These are phyloP conservation scores for Vidua chalybeata DNA, from an alignment of 2,113 vertebrate species.

Conservation along the genomic window DNA sequence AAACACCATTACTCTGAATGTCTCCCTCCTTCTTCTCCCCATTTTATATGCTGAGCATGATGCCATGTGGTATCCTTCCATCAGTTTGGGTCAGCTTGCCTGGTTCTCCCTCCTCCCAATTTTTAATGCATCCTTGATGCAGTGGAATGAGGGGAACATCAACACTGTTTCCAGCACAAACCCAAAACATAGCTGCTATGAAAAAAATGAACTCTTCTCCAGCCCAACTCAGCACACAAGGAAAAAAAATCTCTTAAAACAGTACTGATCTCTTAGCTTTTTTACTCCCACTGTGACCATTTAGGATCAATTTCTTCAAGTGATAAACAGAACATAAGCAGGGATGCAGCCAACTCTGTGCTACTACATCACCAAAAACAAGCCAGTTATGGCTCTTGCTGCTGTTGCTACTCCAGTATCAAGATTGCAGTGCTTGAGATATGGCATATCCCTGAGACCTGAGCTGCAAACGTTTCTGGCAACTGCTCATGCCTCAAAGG, in stretches of 20 bases:
- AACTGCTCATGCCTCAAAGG: background rate
- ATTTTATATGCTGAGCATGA: background rate
- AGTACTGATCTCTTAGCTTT: background rate
- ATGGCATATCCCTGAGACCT: background rate
- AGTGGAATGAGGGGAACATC: background rate
- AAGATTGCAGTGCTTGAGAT: background rate
- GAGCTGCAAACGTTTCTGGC: background rate
- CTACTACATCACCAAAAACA: background rate
- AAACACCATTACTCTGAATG: background rate
- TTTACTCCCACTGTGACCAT: background rate
- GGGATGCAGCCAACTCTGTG: background rate
- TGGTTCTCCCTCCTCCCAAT: background rate
- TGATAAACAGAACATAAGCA: background rate
- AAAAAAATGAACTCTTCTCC: background rate
- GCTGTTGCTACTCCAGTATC: background rate
- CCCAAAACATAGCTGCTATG: background rate
- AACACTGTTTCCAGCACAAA: background rate
- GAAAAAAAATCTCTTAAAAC: background rate
- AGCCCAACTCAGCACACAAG: background rate
- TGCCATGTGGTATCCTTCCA: accelerated
- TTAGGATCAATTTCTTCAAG: background rate
- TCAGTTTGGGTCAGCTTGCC: background rate
- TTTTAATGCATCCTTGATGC: background rate
- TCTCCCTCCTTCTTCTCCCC: background rate
- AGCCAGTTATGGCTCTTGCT: background rate